A percentile compares a stretch with the other conserved stretches of the same genome.
These are phyloP conservation scores for Oryctes rhinoceros DNA, from an alignment of 1,140 invertebrate genomes.

Conservation along the genomic window DNA sequence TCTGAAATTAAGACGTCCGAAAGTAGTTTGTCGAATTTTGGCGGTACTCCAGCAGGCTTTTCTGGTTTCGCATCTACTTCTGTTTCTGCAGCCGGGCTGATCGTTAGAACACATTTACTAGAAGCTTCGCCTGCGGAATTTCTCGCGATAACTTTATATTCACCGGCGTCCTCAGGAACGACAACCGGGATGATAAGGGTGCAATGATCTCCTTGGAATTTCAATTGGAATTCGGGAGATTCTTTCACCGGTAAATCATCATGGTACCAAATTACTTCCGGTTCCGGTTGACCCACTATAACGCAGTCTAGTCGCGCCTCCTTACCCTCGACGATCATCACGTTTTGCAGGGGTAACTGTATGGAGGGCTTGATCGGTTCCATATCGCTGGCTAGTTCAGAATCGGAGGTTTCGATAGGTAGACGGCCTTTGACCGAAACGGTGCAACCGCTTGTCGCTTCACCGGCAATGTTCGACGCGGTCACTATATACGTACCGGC, in stretches of 20 bases:
- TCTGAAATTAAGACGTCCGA: constrained; percentile 72
- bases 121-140: constrained; percentile 82
- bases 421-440: constrained; percentile 76
- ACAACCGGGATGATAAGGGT: constrained; percentile 80
- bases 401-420: constrained; percentile 77
- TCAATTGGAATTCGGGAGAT: constrained; percentile 80
- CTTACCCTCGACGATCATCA: constrained; percentile 75
- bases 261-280: constrained; percentile 90
- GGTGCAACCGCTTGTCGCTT: constrained; percentile 69
- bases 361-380: constrained; percentile 78
- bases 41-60: constrained; percentile 62
- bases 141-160: constrained; percentile 82
- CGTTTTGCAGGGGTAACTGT: constrained; percentile 74
- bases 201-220: constrained; percentile 84
- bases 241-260: constrained; percentile 85
- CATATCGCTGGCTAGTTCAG: constrained; percentile 74
- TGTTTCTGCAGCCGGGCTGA: constrained; percentile 58
- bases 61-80: constrained; percentile 57
- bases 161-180: constrained; percentile 77
- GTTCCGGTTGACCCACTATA: constrained; percentile 85
- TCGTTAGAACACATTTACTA: constrained; percentile 73
- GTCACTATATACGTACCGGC: constrained; percentile 73
- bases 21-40: constrained; percentile 76
- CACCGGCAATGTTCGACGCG: constrained; percentile 72
- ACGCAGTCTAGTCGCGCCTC: constrained; percentile 79